phyloP scores from a whole-genome alignment of 2,888 invertebrate genomes.

The Sylvicola fuscatus region DNA sequence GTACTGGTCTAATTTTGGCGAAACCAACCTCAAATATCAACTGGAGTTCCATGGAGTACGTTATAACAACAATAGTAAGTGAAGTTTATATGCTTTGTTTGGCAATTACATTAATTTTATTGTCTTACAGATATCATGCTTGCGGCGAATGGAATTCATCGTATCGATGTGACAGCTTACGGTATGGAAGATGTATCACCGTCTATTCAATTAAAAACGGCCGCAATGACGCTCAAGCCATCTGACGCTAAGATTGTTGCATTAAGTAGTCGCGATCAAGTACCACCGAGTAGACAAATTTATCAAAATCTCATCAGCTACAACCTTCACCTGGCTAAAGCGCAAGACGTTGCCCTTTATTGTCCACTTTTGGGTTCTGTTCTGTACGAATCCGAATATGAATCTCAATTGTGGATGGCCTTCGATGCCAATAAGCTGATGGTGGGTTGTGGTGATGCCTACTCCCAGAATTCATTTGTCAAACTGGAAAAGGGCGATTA shows the following conservation, averaged over 20 bases:
- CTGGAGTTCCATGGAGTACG: constrained; percentile 67
- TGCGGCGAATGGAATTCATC: constrained; percentile 52
- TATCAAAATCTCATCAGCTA: constrained; percentile 80
- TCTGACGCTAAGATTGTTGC: constrained; percentile 60
- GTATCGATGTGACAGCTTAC: constrained; percentile 46
- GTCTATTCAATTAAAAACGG: constrained; percentile 46
- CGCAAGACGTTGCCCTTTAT: constrained; percentile 62
- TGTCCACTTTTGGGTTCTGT: constrained; percentile 64
- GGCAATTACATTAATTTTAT: background rate
- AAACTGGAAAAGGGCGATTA: constrained; percentile 96
- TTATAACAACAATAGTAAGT: constrained; percentile 34
- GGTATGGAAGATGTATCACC: constrained; percentile 66
- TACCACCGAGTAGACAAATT: constrained; percentile 74
- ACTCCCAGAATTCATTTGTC: constrained; percentile 49
- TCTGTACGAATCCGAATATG: constrained; percentile 89
- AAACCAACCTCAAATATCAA: constrained; percentile 47
- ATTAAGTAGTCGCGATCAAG: constrained; percentile 61
- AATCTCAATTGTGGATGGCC: constrained; percentile 92
- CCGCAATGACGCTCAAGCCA: constrained; percentile 59
- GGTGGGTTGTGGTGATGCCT: constrained; percentile 73
- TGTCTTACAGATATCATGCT: constrained; percentile 38
- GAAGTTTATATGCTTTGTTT: background rate
- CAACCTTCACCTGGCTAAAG: constrained; percentile 60
- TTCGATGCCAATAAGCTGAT: constrained; percentile 81
- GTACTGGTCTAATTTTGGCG: constrained; percentile 86